Percentiles rank a stretch among this genome's conserved stretches.
Conservation (phyloP, 1,140 invertebrate genomes). For the Arctopsyche grandis region DNA sequence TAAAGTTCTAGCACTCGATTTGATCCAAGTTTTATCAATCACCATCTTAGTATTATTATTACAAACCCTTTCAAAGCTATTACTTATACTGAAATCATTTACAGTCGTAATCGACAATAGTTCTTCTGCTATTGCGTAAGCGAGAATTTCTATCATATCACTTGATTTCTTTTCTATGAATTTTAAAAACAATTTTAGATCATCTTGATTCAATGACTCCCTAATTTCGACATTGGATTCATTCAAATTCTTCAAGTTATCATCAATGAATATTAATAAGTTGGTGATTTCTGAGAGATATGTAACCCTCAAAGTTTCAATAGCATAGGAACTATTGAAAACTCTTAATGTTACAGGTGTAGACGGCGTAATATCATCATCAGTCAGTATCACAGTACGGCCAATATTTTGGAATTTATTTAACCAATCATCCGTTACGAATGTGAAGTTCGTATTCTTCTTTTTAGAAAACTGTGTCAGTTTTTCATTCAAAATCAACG, state of each 20-base stretch:
- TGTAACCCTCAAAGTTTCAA: constrained; percentile 50
- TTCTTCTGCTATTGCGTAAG: constrained; percentile 60
- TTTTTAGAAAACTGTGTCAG: constrained; percentile 56
- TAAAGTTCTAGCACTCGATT: constrained; percentile 32
- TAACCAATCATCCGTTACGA: constrained; percentile 53
- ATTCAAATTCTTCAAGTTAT: constrained; percentile 50
- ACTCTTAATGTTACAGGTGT: constrained; percentile 27
- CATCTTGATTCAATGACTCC: constrained; percentile 53
- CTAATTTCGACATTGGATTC: constrained; percentile 31
- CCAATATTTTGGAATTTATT: constrained; percentile 48
- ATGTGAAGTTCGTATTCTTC: constrained; percentile 56
- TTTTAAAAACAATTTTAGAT: constrained; percentile 57
- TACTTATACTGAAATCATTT: constrained; percentile 40
- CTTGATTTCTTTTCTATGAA: constrained; percentile 59
- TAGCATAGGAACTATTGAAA: constrained; percentile 35
- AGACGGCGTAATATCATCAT: not conserved
- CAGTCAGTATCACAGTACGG: constrained; percentile 31
- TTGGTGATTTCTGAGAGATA: constrained; percentile 62
- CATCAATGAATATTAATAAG: constrained; percentile 58
- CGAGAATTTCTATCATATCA: constrained; percentile 60
- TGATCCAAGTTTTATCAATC: constrained; percentile 37
- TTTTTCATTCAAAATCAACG: constrained; percentile 55
- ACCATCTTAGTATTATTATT: constrained; percentile 33
- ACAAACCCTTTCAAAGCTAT: constrained; percentile 44
- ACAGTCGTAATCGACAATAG: constrained; percentile 45